phyloP scores from a whole-genome alignment of 2,888 invertebrate genomes.

The Himalopsyche kuldschensis region DNA sequence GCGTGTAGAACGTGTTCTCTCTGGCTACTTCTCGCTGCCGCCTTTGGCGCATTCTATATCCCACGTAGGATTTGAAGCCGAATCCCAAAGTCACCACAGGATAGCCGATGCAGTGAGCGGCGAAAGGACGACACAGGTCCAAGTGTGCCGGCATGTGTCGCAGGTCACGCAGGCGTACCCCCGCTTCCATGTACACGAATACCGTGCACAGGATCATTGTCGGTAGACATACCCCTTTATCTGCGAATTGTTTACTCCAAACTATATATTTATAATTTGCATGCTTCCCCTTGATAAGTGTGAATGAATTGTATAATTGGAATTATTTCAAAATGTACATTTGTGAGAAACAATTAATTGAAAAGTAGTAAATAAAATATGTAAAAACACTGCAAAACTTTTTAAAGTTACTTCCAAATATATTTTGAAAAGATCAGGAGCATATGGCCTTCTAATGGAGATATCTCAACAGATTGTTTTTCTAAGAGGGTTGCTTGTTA shows the following conservation, averaged over 20 bases:
- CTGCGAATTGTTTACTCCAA: constrained; percentile 57
- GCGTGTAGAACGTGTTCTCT: constrained; percentile 94
- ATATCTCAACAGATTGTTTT: too few species aligned
- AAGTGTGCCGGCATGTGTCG: constrained; percentile 83
- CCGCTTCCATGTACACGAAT: constrained; percentile 93
- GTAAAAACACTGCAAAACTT: too few species aligned
- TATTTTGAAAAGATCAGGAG: too few species aligned
- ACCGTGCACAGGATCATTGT: constrained; percentile 92
- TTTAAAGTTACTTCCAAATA: too few species aligned
- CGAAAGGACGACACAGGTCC: constrained; percentile 92
- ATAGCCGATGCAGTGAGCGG: constrained; percentile 92
- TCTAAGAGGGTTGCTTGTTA: too few species aligned
- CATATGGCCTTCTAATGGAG: too few species aligned
- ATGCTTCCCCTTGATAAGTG: too few species aligned
- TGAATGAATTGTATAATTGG: too few species aligned
- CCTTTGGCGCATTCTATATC: constrained; percentile 86
- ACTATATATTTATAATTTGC: too few species aligned
- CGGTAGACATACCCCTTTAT: constrained; percentile 91
- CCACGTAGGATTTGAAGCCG: constrained; percentile 91
- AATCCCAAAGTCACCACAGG: constrained; percentile 95
- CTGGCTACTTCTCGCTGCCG: constrained; percentile 91
- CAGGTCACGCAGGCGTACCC: constrained; percentile 80
- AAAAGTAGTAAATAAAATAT: too few species aligned
- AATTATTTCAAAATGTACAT: too few species aligned
- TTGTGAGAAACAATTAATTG: too few species aligned